phyloP scores from a whole-genome alignment of 2,113 vertebrate species.

The Clinocottus analis region DNA sequence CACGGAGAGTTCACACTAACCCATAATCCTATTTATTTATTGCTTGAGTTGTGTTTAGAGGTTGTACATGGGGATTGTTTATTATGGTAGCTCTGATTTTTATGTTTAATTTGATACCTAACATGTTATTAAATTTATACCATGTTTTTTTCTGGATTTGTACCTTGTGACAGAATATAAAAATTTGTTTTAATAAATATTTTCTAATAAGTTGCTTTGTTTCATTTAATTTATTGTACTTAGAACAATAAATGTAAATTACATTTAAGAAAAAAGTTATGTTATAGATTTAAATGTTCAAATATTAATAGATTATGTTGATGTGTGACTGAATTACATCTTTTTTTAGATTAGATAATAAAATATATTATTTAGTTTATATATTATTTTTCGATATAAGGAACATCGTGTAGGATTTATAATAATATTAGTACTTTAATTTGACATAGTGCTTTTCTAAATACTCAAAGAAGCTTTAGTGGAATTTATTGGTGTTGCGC shows the following conservation, averaged over 20 bases:
- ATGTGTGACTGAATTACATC: not conserved
- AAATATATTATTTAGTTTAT: not conserved
- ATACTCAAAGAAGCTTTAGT: not conserved
- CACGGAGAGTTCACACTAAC: not conserved
- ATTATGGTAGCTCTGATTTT: no score
- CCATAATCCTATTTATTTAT: no score
- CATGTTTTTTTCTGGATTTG: no score
- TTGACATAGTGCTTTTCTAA: no score
- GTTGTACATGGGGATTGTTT: no score
- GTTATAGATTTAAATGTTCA: not conserved
- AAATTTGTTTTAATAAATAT: no score
- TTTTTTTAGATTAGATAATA: not conserved
- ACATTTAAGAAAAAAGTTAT: not conserved
- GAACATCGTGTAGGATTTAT: not conserved
- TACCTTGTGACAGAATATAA: no score
- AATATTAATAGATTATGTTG: not conserved
- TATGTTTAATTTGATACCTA: no score
- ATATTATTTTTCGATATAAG: not conserved
- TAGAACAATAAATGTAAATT: not conserved
- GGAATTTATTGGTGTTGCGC: not conserved
- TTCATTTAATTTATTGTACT: not conserved
- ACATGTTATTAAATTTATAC: no score
- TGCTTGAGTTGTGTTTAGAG: no score
- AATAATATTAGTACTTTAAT: no score
- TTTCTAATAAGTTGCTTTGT: not conserved